Conservation (phyloP, 1,140 invertebrate species). For the Cyclargus thomasi region DNA sequence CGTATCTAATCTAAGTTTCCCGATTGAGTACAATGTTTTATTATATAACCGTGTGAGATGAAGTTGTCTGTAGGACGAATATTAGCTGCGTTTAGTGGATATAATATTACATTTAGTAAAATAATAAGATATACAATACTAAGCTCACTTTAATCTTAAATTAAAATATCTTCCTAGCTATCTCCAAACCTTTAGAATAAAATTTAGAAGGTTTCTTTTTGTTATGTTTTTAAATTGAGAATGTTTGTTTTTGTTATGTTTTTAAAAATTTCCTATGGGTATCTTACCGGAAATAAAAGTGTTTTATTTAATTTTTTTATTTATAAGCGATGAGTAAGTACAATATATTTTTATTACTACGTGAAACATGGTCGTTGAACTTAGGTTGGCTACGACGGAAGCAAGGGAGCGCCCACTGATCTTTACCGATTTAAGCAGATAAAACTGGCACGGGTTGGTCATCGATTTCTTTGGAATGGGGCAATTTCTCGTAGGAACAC, state of each 20-base stretch:
- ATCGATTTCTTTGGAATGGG: constrained; percentile 18
- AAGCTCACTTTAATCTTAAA: too few relatives aligned
- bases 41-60: background rate
- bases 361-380: constrained; percentile 41
- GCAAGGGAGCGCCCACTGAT: constrained; percentile 32
- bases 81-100: background rate
- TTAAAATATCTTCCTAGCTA: too few relatives aligned
- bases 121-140: too few relatives aligned
- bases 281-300: too few relatives aligned
- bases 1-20: constrained; percentile 20
- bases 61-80: background rate
- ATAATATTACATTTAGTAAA: too few relatives aligned
- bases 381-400: constrained; percentile 38
- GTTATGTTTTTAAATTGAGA: too few relatives aligned
- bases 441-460: constrained; percentile 27
- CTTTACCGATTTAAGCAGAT: constrained; percentile 38
- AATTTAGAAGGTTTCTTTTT: too few relatives aligned
- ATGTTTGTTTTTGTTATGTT: too few relatives aligned
- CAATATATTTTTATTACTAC: constrained; percentile 1
- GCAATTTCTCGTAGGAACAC: background rate
- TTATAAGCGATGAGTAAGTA: background rate
- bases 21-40: constrained; percentile 12
- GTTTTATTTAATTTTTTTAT: too few relatives aligned
- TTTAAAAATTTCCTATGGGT: too few relatives aligned
- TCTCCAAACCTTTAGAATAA: too few relatives aligned